Evolutionary conservation across 2,888 invertebrate genomes (phyloP).

Genomic region (Eupithecia abbreviata): DNA sequence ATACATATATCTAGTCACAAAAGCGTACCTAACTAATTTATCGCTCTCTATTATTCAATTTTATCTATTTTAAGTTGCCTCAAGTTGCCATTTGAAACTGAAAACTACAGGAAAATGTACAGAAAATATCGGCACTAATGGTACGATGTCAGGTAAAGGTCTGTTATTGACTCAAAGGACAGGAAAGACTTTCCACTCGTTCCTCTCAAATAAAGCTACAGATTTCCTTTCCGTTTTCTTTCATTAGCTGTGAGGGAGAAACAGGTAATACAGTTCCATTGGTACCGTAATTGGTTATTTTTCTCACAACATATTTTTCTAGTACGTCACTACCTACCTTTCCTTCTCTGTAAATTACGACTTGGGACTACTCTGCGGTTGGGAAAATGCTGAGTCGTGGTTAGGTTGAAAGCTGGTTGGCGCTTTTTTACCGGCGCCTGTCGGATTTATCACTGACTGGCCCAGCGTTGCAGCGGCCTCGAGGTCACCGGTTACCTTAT

Average conservation of each 20-base stretch:
- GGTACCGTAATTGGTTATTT: slow-evolving; percentile 15
- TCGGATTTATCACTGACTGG: background rate
- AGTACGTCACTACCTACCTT: background rate
- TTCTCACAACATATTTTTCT: slow-evolving; percentile 22
- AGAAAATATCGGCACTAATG: slow-evolving; percentile 1
- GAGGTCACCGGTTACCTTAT: background rate
- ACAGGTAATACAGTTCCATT: slow-evolving; percentile 2
- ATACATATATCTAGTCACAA: no score
- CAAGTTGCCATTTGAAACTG: background rate
- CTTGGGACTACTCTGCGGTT: background rate
- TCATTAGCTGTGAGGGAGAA: slow-evolving; percentile 10
- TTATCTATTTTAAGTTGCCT: background rate
- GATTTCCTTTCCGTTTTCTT: slow-evolving; percentile 3
- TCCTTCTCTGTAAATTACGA: background rate
- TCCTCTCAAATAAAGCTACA: background rate
- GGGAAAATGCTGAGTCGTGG: background rate
- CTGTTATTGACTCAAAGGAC: slow-evolving; percentile 9
- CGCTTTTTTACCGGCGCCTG: background rate
- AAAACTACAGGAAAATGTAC: background rate
- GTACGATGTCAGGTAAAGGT: background rate
- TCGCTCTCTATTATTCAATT: background rate
- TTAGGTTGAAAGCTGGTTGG: background rate
- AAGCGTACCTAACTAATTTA: no score
- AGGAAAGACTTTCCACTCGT: background rate
- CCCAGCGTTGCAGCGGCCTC: background rate